Conservation (phyloP, 2,113 vertebrate species). For the Montifringilla adamsi region DNA sequence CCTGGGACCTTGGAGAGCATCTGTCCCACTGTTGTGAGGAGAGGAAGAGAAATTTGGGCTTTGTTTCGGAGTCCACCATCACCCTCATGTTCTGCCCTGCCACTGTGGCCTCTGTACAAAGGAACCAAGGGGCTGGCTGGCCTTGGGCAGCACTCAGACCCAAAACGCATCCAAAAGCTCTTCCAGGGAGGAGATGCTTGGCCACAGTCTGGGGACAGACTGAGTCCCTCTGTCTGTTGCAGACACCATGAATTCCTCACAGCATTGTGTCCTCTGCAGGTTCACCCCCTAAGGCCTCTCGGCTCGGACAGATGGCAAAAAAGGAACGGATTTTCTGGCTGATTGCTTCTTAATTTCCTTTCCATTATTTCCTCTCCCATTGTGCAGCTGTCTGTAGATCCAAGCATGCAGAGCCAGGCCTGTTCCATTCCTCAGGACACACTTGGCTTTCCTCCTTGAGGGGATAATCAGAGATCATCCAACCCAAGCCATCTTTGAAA, state of each 20-base stretch:
- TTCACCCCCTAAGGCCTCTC: neutral
- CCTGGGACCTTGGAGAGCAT: accelerated
- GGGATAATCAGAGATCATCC: neutral
- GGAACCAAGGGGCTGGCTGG: neutral
- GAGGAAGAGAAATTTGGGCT: neutral
- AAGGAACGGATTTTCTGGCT: neutral
- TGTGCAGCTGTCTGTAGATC: neutral
- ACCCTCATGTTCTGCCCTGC: neutral
- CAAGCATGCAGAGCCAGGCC: neutral
- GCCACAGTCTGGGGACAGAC: accelerated
- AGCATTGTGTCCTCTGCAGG: accelerated
- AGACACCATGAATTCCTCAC: neutral
- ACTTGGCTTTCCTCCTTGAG: neutral
- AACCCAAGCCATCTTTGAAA: neutral
- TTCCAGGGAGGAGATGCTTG: neutral
- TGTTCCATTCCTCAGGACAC: neutral
- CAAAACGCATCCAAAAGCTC: neutral
- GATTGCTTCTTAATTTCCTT: neutral
- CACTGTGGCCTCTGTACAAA: accelerated
- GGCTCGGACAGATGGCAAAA: neutral
- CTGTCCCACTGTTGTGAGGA: neutral
- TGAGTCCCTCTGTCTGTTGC: neutral
- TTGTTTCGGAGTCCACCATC: neutral
- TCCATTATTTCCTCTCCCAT: neutral
- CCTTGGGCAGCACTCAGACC: neutral